phyloP scores from a whole-genome alignment of 2,888 invertebrate genomes.

The Euplexia lucipara region DNA sequence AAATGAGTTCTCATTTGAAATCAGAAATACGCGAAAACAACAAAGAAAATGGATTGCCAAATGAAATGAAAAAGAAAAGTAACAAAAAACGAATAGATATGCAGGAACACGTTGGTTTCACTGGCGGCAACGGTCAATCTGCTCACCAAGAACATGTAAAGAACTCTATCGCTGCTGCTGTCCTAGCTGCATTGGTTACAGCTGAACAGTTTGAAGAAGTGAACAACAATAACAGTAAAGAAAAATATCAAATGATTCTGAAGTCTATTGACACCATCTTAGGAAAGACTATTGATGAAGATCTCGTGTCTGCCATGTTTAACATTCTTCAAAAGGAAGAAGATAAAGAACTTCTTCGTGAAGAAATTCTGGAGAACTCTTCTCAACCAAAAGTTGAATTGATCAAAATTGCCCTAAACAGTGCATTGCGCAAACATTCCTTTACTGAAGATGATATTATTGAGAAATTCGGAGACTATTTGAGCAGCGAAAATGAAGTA shows the following conservation, averaged over 20 bases:
- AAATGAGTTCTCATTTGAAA: constrained; percentile 89
- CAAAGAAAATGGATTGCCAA: constrained; percentile 70
- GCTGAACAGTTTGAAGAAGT: constrained; percentile 89
- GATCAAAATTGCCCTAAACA: constrained; percentile 90
- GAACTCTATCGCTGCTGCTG: constrained; percentile 89
- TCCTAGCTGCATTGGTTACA: constrained; percentile 88
- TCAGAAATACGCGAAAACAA: constrained; percentile 81
- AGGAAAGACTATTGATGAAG: constrained; percentile 87
- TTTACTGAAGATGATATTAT: constrained; percentile 91
- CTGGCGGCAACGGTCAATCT: constrained; percentile 75
- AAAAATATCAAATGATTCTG: constrained; percentile 87
- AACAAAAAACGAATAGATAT: constrained; percentile 77
- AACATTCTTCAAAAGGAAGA: constrained; percentile 88
- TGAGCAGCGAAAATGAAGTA: constrained; percentile 92
- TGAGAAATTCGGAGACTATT: constrained; percentile 92
- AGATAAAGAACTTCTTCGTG: constrained; percentile 85
- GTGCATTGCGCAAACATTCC: constrained; percentile 83
- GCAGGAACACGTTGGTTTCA: constrained; percentile 68
- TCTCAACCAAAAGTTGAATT: constrained; percentile 92
- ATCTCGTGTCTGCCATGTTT: constrained; percentile 87
- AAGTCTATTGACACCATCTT: constrained; percentile 89
- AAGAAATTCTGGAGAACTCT: constrained; percentile 88
- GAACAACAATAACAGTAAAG: constrained; percentile 87
- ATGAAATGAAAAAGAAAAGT: constrained; percentile 78
- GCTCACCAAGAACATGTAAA: constrained; percentile 88